Evolutionary conservation across 1,140 invertebrate species (phyloP), one percentile per base, ranked within the genome.

Genomic region (Zaprionus camerounensis): DNA sequence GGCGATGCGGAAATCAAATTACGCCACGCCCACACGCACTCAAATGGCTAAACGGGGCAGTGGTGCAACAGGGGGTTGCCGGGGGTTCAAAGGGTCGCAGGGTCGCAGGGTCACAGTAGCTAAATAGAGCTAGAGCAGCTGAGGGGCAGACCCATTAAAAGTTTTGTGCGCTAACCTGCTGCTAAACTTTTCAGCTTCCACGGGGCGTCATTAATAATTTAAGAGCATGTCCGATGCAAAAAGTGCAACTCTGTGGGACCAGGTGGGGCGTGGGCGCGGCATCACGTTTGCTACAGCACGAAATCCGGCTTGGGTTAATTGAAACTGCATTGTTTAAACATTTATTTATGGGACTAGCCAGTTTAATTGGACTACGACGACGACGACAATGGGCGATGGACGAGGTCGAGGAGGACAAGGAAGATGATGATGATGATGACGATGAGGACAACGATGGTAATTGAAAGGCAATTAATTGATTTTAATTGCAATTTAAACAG

Each of bases 181-280:
- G 49, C 51, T 55, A 62, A 81, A 81, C 81, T 83, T 83, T 80
- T 77, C 24, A 79, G 82, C 78, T 81, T 75, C 81, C 68, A 85
- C 34, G 36, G 34, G 46, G 53, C 56, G 64, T 64, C 68, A 83
- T 83, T 83, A 83, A 83, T 73, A 83, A 80, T 83, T 80, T 67
- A 83, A 67, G 38, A 46, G 17, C 57, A 64, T 58, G 72, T 41
- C 59, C 63, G 61, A 62, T 55, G 49, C 65, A 65, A 79, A 82
- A 82, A 67, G 80, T 82, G 80, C 80, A 82, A 64, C 36, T 15
- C 58, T 11, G n/a, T 7, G 22, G 12, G 38, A 11, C 13, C 17
- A 3, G 31, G 57, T 36, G 28, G 22, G 57, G 0, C 20, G 57
- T 36, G 28, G 31, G 67, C 26, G 38, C 46, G 55, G n/a, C n/a